A percentile compares a stretch with the other conserved stretches of the same genome.
Conservation (phyloP, 2,113 vertebrate species). For the Calonectris borealis region DNA sequence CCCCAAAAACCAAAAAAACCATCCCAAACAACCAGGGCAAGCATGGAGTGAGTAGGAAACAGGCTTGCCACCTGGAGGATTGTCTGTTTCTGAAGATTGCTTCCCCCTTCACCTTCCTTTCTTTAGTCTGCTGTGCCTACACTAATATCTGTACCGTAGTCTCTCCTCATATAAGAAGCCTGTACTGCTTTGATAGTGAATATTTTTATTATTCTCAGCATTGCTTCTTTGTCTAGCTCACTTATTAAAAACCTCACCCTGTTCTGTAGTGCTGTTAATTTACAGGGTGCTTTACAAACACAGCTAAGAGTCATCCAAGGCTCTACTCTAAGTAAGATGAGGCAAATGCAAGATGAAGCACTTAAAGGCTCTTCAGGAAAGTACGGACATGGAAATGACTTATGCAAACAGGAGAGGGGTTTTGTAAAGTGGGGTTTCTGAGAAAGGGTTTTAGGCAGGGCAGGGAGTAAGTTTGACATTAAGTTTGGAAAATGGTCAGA, state of each 20-base stretch:
- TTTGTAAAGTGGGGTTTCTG: background rate
- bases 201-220: slow-evolving; percentile 26
- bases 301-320: slow-evolving; percentile 18
- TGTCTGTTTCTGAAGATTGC: background rate
- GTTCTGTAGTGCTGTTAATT: slow-evolving; percentile 44
- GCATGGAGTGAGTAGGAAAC: background rate
- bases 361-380: slow-evolving; percentile 7
- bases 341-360: slow-evolving; percentile 14
- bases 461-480: background rate
- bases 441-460: background rate
- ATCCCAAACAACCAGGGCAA: background rate
- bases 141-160: background rate
- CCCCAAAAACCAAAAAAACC: too few relatives aligned
- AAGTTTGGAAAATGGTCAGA: background rate
- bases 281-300: slow-evolving; percentile 57
- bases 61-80: background rate
- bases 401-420: background rate
- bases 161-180: background rate
- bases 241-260: slow-evolving; percentile 3
- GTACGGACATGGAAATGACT: background rate
- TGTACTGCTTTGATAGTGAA: background rate
- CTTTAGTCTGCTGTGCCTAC: background rate
- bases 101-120: background rate
- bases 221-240: background rate
- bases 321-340: background rate